Evolutionary conservation across 2,888 invertebrate species (phyloP).

Genomic region (Brachypterus glaber): DNA sequence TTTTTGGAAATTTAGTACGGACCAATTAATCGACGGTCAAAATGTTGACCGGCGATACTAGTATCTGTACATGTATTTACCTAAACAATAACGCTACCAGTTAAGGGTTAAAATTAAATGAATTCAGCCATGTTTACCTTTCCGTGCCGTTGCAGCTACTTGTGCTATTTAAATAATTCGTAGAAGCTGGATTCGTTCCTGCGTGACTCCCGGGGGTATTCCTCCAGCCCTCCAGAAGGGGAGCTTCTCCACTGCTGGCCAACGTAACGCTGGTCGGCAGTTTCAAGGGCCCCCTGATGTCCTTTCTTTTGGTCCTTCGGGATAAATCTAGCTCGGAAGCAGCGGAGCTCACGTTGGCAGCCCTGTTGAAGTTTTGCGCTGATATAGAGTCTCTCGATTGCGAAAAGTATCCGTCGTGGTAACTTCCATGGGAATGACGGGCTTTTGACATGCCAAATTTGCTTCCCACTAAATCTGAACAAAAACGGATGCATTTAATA

Average conservation of each 20-base stretch:
- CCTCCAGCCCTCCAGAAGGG: slow-evolving; percentile 60
- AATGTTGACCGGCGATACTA: too few relatives aligned
- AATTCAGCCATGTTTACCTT: slow-evolving; percentile 42
- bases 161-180: slow-evolving; percentile 52
- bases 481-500: too few relatives aligned
- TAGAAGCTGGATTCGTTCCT: slow-evolving; percentile 46
- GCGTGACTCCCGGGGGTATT: slow-evolving; percentile 46
- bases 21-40: too few relatives aligned
- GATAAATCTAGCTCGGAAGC: slow-evolving; percentile 72
- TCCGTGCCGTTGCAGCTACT: slow-evolving; percentile 59
- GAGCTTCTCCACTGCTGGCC: slow-evolving; percentile 66
- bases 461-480: slow-evolving; percentile 66
- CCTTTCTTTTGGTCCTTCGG: slow-evolving; percentile 55
- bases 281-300: slow-evolving; percentile 52
- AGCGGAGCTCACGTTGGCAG: slow-evolving; percentile 52
- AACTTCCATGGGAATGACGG: slow-evolving; percentile 40
- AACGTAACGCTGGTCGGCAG: slow-evolving; percentile 49
- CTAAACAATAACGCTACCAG: too few relatives aligned
- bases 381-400: slow-evolving; percentile 67
- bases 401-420: slow-evolving; percentile 50
- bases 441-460: slow-evolving; percentile 58
- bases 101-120: too few relatives aligned
- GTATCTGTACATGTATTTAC: too few relatives aligned
- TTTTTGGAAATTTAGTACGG: too few relatives aligned
- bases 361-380: slow-evolving; percentile 47